Conservation (phyloP, 1,140 invertebrate species). For the Drosophila repletoides region DNA sequence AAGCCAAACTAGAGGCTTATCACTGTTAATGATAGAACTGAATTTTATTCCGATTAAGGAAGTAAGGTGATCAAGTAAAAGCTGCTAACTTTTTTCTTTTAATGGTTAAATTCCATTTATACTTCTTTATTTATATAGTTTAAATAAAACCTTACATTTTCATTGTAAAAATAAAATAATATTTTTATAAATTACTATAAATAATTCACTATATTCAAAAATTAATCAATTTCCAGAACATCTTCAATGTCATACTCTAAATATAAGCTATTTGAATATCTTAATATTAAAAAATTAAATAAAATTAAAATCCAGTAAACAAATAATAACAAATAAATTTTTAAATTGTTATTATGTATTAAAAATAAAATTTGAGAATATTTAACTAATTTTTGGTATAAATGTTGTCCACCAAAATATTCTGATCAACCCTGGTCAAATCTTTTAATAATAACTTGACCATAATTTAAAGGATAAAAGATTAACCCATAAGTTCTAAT, state of each 20-base stretch:
- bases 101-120: no score
- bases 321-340: slow-evolving; percentile 83
- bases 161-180: no score
- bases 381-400: slow-evolving; percentile 63
- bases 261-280: slow-evolving; percentile 85
- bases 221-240: slow-evolving; percentile 83
- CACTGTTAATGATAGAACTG: slow-evolving; percentile 56
- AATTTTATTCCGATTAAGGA: slow-evolving; percentile 82
- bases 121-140: slow-evolving; percentile 2
- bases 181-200: slow-evolving; percentile 13
- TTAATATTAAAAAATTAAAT: slow-evolving; percentile 79
- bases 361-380: slow-evolving; percentile 51
- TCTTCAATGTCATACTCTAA: slow-evolving; percentile 85
- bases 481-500: slow-evolving; percentile 74
- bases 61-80: slow-evolving; percentile 71
- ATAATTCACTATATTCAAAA: no score
- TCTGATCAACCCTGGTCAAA: slow-evolving; percentile 83
- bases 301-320: slow-evolving; percentile 81
- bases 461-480: slow-evolving; percentile 37
- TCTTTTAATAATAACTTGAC: slow-evolving; percentile 66
- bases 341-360: slow-evolving; percentile 82
- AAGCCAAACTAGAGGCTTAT: slow-evolving; percentile 84
- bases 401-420: slow-evolving; percentile 81
- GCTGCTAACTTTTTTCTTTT: slow-evolving; percentile 75
- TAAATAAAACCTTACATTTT: no score